Base-by-base conservation (phyloP, 1,140 invertebrate species). In the Periplaneta americana region DNA sequence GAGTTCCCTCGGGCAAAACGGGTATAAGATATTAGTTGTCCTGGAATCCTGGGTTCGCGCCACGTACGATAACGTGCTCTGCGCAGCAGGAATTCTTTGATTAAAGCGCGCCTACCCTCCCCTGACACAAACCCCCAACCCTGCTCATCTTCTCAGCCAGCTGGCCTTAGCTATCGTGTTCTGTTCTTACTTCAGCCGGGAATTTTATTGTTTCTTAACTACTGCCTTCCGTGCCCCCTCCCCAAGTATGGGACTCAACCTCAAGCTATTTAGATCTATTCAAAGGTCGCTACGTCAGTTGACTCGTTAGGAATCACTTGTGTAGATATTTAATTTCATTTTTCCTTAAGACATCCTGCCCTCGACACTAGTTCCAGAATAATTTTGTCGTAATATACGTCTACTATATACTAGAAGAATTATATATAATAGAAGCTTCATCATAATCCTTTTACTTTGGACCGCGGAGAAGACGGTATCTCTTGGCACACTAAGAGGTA, bases 21-120 rank as follows among this genome's bases (percentile, higher is more conserved):
- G 81, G 81, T 77, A 76, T 36, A 81, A 81, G 81, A 81, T 76
- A 81, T 81, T 81, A 81, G 81, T 77, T 81, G 80, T 75, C 66
- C 80, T 34, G 74, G 74, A 80, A 35, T 74, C 66, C 66, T 35
- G 34, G 34, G 74, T 36, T 28, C n/a, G 74, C 34, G 18, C 33
- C 22, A 18, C 31, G 34, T 34, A 31, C 34, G 13, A 66, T 18
- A 13, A 66, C 22, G 34, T 74, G 79, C 34, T 57, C 33, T 28
- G 36, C 31, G n/a, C n/a, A n/a, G 57, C 34, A 75, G 80, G 36
- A 57, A 81, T 75, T 39, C 34, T 36, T 33, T 32, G 36, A 77
- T 81, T 76, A 48, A 33, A 48, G 31, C 36, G 9, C 18, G 22
- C 48, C 22, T n/a, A n/a, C 31, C 57, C 35, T 31, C n/a, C 74